A percentile compares a stretch with the other conserved stretches of the same genome.
Conservation (phyloP, 2,113 vertebrate genomes). For the Acrocephalus kingi region DNA sequence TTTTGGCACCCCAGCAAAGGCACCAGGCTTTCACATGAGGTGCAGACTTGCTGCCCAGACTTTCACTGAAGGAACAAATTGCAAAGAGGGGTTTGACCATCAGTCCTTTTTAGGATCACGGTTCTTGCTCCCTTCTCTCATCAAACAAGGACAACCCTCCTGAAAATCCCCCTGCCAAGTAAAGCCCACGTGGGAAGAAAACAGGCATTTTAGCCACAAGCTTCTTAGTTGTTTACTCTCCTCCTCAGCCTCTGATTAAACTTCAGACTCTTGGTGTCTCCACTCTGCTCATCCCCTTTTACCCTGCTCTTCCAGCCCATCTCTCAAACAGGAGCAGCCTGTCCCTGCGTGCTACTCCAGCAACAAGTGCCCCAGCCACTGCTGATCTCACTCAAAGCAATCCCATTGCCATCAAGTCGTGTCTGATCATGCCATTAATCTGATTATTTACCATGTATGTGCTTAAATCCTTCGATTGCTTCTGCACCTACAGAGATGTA, state of each 20-base stretch:
- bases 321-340: neutral
- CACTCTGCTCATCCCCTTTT: neutral
- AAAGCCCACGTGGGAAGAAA: neutral
- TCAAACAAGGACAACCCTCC: neutral
- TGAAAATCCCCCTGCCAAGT: fast-evolving
- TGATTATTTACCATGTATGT: neutral
- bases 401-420: neutral
- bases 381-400: neutral
- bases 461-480: neutral
- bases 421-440: neutral
- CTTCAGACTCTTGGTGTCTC: fast-evolving
- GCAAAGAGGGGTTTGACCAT: neutral
- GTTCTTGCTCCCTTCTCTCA: neutral
- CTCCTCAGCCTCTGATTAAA: neutral
- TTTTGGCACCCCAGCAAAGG: neutral
- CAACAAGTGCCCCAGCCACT: neutral
- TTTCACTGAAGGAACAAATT: neutral
- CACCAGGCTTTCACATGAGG: neutral
- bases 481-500: neutral
- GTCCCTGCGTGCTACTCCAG: neutral
- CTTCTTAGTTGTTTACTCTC: neutral
- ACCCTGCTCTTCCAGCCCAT: neutral
- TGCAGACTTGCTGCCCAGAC: neutral
- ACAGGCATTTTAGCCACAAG: neutral
- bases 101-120: neutral